phyloP scores from a whole-genome alignment of 2,797 vertebrate genomes.

The Sebastes hubbsi region DNA sequence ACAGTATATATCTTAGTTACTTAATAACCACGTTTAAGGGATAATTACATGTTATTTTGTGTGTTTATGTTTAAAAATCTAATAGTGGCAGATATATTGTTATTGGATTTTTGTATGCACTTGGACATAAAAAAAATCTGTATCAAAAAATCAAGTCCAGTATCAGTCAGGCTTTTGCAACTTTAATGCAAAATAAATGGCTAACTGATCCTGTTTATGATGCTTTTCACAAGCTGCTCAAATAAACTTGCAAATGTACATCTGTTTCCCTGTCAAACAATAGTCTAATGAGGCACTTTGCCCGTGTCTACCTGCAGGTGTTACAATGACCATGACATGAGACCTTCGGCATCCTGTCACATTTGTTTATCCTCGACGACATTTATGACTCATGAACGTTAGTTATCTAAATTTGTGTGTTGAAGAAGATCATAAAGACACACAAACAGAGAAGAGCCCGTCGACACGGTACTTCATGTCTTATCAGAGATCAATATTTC shows the following conservation, averaged over 20 bases:
- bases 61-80: neutral
- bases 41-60: neutral
- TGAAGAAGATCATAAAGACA: conserved; percentile 36
- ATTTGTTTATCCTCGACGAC: conserved; percentile 47
- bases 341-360: conserved; percentile 53
- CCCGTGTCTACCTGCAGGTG: conserved; percentile 42
- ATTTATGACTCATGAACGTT: conserved; percentile 54
- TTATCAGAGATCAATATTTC: conserved; percentile 80
- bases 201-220: neutral
- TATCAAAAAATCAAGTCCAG: neutral
- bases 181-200: conserved; percentile 12
- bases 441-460: conserved; percentile 23
- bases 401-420: conserved; percentile 47
- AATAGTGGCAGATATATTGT: neutral
- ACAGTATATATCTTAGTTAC: neutral
- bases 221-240: neutral
- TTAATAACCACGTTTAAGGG: neutral
- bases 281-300: conserved; percentile 47
- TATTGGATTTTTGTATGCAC: neutral
- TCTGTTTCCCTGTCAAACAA: conserved; percentile 52
- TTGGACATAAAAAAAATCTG: neutral
- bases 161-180: neutral
- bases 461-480: conserved; percentile 61
- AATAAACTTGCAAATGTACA: conserved; percentile 53
- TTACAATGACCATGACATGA: conserved; percentile 50